These are phyloP conservation scores for Tarsius wallacei DNA, from an alignment of 2,797 vertebrate genomes.

Conservation along the genomic window DNA sequence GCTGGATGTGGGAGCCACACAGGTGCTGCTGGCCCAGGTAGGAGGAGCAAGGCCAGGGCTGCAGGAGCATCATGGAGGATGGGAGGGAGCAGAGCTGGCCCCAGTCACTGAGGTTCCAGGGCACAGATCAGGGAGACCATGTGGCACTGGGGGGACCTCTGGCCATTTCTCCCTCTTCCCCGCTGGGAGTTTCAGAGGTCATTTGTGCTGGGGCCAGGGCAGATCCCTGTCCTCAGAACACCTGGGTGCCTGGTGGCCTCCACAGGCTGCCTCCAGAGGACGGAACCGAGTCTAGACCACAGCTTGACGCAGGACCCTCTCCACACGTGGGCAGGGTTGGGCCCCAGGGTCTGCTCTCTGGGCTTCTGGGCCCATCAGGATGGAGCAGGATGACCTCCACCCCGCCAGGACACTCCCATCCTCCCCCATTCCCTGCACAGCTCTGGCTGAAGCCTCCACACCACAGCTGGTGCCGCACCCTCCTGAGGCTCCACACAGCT, in stretches of 20 bases:
- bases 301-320: not conserved
- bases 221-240: not conserved
- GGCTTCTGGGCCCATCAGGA: not conserved
- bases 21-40: not conserved
- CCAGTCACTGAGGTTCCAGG: too few relatives aligned
- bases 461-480: accelerated
- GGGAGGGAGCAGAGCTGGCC: not conserved
- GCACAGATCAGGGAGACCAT: too few relatives aligned
- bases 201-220: not conserved
- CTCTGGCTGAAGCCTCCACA: not conserved
- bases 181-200: not conserved
- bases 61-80: accelerated
- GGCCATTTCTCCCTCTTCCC: not conserved
- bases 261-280: not conserved
- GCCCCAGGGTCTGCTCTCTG: not conserved
- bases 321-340: not conserved
- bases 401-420: not conserved
- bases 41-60: not conserved
- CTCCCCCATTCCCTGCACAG: too few relatives aligned
- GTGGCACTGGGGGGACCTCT: too few relatives aligned
- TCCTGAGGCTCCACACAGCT: not conserved
- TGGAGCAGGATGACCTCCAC: not conserved
- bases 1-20: accelerated
- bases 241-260: not conserved
- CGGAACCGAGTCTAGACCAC: too few relatives aligned